Percentiles rank a stretch among this genome's conserved stretches.
These are phyloP conservation scores for Scotopteryx bipunctaria DNA, from an alignment of 2,888 invertebrate species.

Conservation along the genomic window DNA sequence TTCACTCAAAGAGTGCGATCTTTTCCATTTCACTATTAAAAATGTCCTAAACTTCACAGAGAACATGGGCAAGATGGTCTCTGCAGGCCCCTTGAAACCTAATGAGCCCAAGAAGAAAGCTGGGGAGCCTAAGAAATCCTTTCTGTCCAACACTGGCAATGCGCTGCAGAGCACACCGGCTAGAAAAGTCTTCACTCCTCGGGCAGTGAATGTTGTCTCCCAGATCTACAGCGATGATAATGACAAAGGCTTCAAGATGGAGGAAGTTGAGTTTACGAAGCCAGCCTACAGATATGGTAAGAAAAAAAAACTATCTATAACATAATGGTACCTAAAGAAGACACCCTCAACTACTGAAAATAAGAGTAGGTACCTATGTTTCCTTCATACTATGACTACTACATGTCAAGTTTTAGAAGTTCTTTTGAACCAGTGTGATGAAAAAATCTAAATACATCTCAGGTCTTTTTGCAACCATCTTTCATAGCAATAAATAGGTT, in stretches of 20 bases:
- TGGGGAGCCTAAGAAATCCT: constrained; percentile 65
- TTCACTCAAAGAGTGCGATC: too few relatives aligned
- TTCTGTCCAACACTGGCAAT: constrained; percentile 67
- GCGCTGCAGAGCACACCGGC: constrained; percentile 65
- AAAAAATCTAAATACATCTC: too few relatives aligned
- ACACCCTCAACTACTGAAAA: too few relatives aligned
- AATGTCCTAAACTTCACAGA: constrained; percentile 47
- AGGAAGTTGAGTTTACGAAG: constrained; percentile 67
- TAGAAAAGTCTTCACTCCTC: constrained; percentile 62
- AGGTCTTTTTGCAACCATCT: too few relatives aligned
- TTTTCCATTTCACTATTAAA: too few relatives aligned
- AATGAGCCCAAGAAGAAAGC: constrained; percentile 67
- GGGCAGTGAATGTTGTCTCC: constrained; percentile 60
- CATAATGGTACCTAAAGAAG: too few relatives aligned
- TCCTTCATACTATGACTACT: too few relatives aligned
- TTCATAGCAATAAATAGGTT: too few relatives aligned
- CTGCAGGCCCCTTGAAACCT: constrained; percentile 62
- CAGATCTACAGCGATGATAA: constrained; percentile 66
- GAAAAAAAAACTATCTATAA: too few relatives aligned
- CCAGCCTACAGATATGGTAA: constrained; percentile 58
- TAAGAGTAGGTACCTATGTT: too few relatives aligned
- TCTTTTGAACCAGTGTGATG: too few relatives aligned
- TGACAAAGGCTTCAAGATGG: constrained; percentile 45
- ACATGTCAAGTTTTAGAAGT: too few relatives aligned
- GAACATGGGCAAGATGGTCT: constrained; percentile 67